Percentiles rank a stretch among this genome's conserved stretches.
Evolutionary conservation across 2,888 invertebrate species (phyloP).

Genomic region (Tetragonisca angustula): DNA sequence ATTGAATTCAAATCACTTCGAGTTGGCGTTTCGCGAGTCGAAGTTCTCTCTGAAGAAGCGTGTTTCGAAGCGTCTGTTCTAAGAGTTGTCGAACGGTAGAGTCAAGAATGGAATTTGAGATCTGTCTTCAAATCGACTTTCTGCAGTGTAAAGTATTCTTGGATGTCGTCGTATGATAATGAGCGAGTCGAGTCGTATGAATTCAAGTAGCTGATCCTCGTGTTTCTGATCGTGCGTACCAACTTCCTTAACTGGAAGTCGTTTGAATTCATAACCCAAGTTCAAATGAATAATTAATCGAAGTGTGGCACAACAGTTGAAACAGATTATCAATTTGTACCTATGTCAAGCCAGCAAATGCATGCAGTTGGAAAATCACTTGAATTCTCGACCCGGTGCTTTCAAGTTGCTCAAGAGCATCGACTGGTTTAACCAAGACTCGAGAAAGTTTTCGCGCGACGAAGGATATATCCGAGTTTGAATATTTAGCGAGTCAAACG

Average conservation of each 20-base stretch:
- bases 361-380: not conserved
- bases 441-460: not conserved
- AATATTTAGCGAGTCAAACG: no score
- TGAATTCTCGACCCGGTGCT: no score
- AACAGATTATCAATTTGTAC: not conserved
- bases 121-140: not conserved
- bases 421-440: not conserved
- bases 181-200: not conserved
- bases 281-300: not conserved
- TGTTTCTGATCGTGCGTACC: not conserved
- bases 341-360: not conserved
- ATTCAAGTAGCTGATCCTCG: not conserved
- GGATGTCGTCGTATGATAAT: not conserved
- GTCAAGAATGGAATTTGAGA: not conserved
- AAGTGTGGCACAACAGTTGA: no score
- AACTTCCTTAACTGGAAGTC: not conserved
- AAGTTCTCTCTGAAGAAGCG: not conserved
- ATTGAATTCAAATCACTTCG: constrained; percentile 1
- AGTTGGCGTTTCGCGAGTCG: not conserved
- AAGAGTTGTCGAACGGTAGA: not conserved
- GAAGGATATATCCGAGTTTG: not conserved
- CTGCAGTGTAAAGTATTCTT: not conserved
- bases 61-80: not conserved
- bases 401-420: not conserved
- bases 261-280: not conserved